phyloP scores from a whole-genome alignment of 2,113 vertebrate genomes.

The Colius striatus region DNA sequence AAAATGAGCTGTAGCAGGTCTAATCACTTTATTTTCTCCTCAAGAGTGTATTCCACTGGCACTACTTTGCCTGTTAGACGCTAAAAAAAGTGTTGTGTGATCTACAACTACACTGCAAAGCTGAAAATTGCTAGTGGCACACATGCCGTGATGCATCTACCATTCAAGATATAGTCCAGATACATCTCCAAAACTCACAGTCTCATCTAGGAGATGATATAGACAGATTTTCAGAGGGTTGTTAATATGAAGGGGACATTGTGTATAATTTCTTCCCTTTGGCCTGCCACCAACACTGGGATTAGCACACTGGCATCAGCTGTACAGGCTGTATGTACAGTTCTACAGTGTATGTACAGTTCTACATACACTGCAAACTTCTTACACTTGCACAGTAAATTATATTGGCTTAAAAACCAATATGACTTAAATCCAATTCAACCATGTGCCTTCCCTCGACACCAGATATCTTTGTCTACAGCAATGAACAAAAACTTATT shows the following conservation, averaged over 20 bases:
- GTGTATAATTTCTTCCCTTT: background rate
- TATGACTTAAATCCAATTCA: background rate
- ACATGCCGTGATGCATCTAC: background rate
- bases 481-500: background rate
- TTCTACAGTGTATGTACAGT: too few species aligned
- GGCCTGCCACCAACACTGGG: background rate
- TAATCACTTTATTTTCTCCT: background rate
- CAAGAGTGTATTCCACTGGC: background rate
- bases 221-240: background rate
- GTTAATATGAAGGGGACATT: background rate
- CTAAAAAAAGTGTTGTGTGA: background rate
- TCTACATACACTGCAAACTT: background rate
- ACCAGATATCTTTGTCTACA: background rate
- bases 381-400: background rate
- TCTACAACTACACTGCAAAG: fast-evolving
- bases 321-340: too few species aligned
- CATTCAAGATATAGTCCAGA: background rate
- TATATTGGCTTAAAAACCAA: background rate
- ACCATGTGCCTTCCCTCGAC: background rate
- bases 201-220: background rate
- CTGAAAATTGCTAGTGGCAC: background rate
- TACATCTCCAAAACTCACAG: background rate
- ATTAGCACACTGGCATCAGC: background rate
- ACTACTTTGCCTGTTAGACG: background rate
- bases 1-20: background rate